Conservation (phyloP, 37 sponge, comb jelly and placozoan species). For the Eunapius fragilis region DNA sequence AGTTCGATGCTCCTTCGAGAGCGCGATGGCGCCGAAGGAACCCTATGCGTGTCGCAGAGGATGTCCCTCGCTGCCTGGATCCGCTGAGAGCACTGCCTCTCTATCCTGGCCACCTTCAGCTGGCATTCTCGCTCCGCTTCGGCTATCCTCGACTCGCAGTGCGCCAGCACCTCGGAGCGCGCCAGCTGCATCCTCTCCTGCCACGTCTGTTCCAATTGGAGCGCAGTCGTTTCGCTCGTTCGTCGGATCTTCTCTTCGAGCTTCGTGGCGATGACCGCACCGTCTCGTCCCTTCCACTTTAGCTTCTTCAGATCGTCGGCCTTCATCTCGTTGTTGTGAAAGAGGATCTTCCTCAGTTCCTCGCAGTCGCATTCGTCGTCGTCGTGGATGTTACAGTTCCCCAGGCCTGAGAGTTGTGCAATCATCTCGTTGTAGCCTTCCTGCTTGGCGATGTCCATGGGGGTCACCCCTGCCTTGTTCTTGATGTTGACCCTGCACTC, state of each 20-base stretch:
- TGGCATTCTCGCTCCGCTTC: conserved; percentile 51
- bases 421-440: conserved; percentile 58
- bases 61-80: conserved; percentile 4
- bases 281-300: conserved; percentile 32
- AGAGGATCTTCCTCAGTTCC: conserved; percentile 50
- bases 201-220: conserved; percentile 52
- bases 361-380: conserved; percentile 40
- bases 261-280: conserved; percentile 42
- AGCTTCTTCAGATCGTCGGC: conserved; percentile 35
- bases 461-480: conserved; percentile 43
- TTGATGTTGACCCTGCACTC: conserved; percentile 69
- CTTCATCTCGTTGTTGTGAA: conserved; percentile 50
- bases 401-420: conserved; percentile 56
- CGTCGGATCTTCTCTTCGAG: conserved; percentile 62
- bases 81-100: conserved; percentile 41
- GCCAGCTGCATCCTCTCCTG: conserved; percentile 56
- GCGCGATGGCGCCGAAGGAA: neutral
- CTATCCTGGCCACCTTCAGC: conserved; percentile 35
- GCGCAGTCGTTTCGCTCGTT: conserved; percentile 33
- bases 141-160: conserved; percentile 62
- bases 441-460: conserved; percentile 65
- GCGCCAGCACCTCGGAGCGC: conserved; percentile 52
- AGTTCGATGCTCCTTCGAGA: neutral
- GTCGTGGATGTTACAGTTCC: conserved; percentile 43
- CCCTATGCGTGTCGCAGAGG: neutral